Base-by-base conservation (phyloP, 2,113 vertebrate genomes). In the Tiliqua scincoides region DNA sequence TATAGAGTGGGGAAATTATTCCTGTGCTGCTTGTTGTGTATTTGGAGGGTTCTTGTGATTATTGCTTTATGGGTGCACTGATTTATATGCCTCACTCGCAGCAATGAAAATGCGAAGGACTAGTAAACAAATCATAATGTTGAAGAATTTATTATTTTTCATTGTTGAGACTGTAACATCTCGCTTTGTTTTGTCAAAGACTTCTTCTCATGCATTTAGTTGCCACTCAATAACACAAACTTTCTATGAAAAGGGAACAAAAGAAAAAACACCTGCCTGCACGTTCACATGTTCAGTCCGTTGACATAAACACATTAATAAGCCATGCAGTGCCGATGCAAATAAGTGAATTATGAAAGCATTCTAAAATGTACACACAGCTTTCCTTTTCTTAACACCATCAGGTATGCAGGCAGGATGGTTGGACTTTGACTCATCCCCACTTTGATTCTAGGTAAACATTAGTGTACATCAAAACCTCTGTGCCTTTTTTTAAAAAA, bases 81-180 rank as follows among this genome's bases (percentile, higher is more conserved):
- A 74, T 25, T 7, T 12, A 35, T 40, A 9, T 72, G 71, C 37
- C 71, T 43, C n/a, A 20, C 32, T 73, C 37, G 12, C 11, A 87
- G 79, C 89, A 81, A 90, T 82, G 59, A 81, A 91, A 90, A 62
- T 88, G 62, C 87, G 90, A 87, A 88, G 89, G 87, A 63, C 82
- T 92, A 89, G 86, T 89, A 88, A 92, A 94, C 73, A 93, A 23
- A 23, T 21, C 40, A 88, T 86, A 90, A 79, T 48, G 70, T 83
- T 84, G 88, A 86, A 91, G 91, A 89, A 3, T 59, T 23, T 90
- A 61, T 11, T 43, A 85, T 73, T 89, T 27, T 48, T 27, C 27
- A 74, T 25, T 48, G 23, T 48, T 87, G 62, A 73, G 89, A 70
- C 85, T 85, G 84, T 89, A 91, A 78, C 73, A 91, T 88, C 89